phyloP scores from a whole-genome alignment of 2,113 vertebrate genomes.

The Hymenochirus boettgeri region DNA sequence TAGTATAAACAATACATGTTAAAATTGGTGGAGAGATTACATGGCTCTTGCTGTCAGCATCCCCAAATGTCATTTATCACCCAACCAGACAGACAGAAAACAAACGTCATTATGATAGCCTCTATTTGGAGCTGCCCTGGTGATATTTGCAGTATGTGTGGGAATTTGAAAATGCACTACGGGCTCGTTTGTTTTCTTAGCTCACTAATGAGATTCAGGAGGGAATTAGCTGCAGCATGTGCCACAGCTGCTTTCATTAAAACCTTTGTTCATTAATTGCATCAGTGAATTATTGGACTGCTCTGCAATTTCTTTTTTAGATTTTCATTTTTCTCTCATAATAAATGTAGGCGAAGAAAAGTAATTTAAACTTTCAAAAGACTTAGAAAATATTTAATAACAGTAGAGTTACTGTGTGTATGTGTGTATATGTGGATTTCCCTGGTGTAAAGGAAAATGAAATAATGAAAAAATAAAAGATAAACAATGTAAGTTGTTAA shows the following conservation, averaged over 20 bases:
- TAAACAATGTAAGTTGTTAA: background rate
- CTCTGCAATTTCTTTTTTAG: slow-evolving; percentile 13
- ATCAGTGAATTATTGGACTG: slow-evolving; percentile 6
- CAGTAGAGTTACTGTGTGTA: background rate
- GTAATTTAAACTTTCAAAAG: background rate
- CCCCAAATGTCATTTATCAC: slow-evolving; percentile 42
- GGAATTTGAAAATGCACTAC: slow-evolving; percentile 38
- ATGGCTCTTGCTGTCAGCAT: slow-evolving; percentile 39
- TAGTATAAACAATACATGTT: slow-evolving; percentile 38
- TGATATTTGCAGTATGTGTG: slow-evolving; percentile 39
- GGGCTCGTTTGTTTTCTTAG: slow-evolving; percentile 26
- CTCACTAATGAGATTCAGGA: slow-evolving; percentile 30
- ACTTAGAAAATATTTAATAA: background rate
- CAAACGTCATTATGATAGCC: slow-evolving; percentile 41
- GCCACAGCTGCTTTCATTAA: slow-evolving; percentile 30
- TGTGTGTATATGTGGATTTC: background rate
- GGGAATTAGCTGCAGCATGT: slow-evolving; percentile 31
- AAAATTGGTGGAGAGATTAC: slow-evolving; percentile 38
- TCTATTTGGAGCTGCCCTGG: slow-evolving; percentile 32
- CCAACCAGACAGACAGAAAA: slow-evolving; percentile 42
- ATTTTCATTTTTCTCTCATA: background rate
- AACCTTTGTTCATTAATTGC: slow-evolving; percentile 26
- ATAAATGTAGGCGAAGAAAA: background rate
- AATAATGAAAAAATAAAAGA: background rate
- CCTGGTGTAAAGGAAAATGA: background rate